phyloP scores from a whole-genome alignment of 2,113 vertebrate genomes.

The Equus quagga region DNA sequence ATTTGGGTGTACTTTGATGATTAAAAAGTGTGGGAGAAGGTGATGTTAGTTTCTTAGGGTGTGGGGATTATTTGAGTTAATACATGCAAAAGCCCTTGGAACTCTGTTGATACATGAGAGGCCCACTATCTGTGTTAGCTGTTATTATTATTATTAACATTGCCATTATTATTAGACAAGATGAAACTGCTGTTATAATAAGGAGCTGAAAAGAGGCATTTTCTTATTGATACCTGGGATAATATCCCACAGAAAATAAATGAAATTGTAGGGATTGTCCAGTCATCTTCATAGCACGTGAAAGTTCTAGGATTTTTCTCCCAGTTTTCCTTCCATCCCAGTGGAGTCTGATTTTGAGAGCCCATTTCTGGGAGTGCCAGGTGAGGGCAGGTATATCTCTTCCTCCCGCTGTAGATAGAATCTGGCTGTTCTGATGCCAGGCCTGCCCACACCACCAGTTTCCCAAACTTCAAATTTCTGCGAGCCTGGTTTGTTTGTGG shows the following conservation, averaged over 20 bases:
- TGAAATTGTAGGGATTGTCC: not conserved
- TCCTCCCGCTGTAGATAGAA: not conserved
- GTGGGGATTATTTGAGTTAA: not conserved
- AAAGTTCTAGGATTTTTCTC: not conserved
- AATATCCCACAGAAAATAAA: not conserved
- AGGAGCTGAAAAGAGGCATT: not conserved
- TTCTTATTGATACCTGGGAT: not conserved
- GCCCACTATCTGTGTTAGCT: not conserved
- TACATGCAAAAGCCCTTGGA: not conserved
- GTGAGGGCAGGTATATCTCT: not conserved
- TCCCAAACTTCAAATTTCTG: conserved; percentile 63
- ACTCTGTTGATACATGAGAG: not conserved
- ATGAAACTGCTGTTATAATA: not conserved
- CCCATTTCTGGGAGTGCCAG: not conserved
- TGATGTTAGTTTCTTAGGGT: conserved; percentile 40
- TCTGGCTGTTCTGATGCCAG: conserved; percentile 8
- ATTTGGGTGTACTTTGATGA: not conserved
- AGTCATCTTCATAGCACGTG: not conserved
- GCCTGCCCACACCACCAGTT: not conserved
- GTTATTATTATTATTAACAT: not conserved
- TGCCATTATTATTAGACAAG: not conserved
- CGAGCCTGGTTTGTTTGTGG: conserved; percentile 76
- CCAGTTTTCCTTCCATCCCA: not conserved
- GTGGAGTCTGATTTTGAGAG: not conserved
- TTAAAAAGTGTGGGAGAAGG: not conserved